Percentiles rank a stretch among this genome's conserved stretches.
Conservation (phyloP, 2,797 vertebrate genomes). For the Pangasius mekongensis region DNA sequence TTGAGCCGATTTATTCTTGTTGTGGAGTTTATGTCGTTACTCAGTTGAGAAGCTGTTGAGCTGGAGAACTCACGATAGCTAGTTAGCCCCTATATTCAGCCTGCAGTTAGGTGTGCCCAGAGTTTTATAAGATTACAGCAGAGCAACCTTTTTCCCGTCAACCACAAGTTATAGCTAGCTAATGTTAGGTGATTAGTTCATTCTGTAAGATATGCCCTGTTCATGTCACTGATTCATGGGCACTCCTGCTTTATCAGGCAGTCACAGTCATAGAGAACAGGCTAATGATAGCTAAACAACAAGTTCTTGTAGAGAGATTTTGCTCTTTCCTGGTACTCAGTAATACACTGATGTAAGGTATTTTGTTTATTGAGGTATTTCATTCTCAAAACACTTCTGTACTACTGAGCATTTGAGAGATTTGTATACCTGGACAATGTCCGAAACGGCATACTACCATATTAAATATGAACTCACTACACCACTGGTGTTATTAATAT, state of each 20-base stretch:
- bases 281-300: neutral
- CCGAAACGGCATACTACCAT: neutral
- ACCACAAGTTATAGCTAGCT: neutral
- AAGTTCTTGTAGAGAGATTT: neutral
- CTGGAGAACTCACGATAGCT: no score
- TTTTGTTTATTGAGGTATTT: neutral
- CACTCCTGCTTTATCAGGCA: neutral
- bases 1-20: neutral
- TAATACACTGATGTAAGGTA: neutral
- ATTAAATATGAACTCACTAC: neutral
- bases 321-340: neutral
- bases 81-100: no score
- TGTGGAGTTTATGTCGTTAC: neutral
- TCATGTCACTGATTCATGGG: neutral
- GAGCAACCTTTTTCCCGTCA: neutral
- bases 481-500: neutral
- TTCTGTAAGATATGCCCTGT: neutral
- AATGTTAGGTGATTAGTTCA: neutral
- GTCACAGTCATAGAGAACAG: neutral
- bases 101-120: no score
- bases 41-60: neutral
- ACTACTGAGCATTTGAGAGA: neutral
- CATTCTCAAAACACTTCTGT: neutral
- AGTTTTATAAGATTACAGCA: neutral
- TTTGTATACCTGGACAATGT: neutral